Conservation (phyloP, 2,113 vertebrate species). For the Mohoua ochrocephala region DNA sequence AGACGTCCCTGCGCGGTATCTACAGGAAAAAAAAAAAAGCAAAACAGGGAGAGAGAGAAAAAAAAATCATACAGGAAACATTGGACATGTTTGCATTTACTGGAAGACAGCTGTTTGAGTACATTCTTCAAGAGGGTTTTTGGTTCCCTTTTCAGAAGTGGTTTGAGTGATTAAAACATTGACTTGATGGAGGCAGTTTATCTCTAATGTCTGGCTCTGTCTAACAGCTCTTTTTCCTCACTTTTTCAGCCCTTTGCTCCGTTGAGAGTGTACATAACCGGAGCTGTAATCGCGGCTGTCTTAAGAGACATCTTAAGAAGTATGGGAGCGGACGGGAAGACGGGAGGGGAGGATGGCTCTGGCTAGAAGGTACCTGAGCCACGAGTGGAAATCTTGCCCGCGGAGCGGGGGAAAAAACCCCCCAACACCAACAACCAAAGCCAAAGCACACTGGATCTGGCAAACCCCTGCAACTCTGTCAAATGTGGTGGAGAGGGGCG, state of each 20-base stretch:
- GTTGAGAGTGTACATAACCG: not conserved
- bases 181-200: conserved; percentile 23
- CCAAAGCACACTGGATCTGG: not conserved
- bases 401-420: rapidly evolving
- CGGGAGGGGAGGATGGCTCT: not conserved
- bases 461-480: not conserved
- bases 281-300: not conserved
- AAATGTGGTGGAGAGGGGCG: not conserved
- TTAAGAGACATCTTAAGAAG: not conserved
- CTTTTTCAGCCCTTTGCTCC: not conserved
- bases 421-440: not conserved
- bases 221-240: not conserved
- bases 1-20: not conserved
- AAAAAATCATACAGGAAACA: conserved; percentile 32
- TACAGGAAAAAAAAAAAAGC: not conserved
- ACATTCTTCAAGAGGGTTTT: conserved; percentile 7
- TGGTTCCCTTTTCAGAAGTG: conserved; percentile 51
- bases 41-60: not conserved
- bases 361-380: not conserved
- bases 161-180: conserved; percentile 39
- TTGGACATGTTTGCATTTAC: conserved; percentile 57
- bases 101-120: conserved; percentile 53
- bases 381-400: not conserved
- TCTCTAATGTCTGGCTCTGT: conserved; percentile 7
- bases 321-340: no score